A percentile compares a stretch with the other conserved stretches of the same genome.
phyloP scores from a whole-genome alignment of 53 echinoderm and acorn worm genomes.

The Glandiceps talaboti region DNA sequence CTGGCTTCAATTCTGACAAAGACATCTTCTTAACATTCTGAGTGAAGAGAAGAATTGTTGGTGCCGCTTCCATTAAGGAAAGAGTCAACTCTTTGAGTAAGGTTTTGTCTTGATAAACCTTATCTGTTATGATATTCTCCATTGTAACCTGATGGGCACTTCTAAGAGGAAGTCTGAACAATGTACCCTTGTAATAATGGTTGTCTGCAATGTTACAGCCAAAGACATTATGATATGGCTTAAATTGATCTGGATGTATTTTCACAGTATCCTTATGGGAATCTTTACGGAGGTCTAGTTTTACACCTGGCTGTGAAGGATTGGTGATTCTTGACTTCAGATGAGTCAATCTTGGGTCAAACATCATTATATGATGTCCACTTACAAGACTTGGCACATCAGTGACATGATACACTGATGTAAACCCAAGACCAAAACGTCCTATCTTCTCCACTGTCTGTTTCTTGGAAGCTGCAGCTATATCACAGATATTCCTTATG shows the following conservation, averaged over 20 bases:
- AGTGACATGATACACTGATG: slow-evolving; percentile 81
- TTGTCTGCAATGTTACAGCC: slow-evolving; percentile 26
- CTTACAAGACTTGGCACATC: slow-evolving; percentile 86
- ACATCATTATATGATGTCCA: slow-evolving; percentile 47
- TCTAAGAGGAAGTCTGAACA: slow-evolving; percentile 71
- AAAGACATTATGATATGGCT: slow-evolving; percentile 71
- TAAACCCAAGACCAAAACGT: slow-evolving; percentile 79
- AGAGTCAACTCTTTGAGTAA: slow-evolving; percentile 25
- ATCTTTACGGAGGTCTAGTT: slow-evolving; percentile 36
- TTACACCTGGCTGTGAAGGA: slow-evolving; percentile 45
- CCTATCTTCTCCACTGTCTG: slow-evolving; percentile 56
- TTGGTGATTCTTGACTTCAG: slow-evolving; percentile 33
- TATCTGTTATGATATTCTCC: slow-evolving; percentile 26
- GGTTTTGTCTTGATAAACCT: slow-evolving; percentile 26
- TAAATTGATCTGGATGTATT: slow-evolving; percentile 69
- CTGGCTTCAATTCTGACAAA: not conserved
- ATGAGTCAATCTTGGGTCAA: slow-evolving; percentile 58
- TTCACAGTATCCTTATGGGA: slow-evolving; percentile 13
- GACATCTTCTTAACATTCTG: slow-evolving; percentile 42
- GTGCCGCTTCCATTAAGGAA: slow-evolving; percentile 35
- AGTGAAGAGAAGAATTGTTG: slow-evolving; percentile 60
- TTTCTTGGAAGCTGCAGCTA: slow-evolving; percentile 66
- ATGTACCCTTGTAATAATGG: slow-evolving; percentile 30
- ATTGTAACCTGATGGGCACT: slow-evolving; percentile 23
- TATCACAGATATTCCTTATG: slow-evolving; percentile 61